Evolutionary conservation across 2,113 vertebrate species (phyloP).

Genomic region (Opisthocomus hoazin): DNA sequence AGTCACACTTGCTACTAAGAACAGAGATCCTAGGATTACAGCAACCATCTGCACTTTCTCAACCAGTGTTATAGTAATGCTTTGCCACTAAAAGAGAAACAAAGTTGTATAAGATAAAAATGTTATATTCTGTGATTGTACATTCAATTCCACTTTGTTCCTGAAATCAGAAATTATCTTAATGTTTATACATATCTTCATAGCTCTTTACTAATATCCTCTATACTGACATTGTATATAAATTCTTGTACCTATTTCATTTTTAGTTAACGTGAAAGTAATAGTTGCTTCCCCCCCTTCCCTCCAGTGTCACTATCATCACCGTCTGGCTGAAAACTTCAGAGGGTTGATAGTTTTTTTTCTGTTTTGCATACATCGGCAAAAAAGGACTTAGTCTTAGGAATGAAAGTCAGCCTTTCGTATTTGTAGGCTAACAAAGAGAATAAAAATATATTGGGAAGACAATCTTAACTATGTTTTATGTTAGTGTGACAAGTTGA

Average conservation of each 20-base stretch:
- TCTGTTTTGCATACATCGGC: neutral
- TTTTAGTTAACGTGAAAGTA: neutral
- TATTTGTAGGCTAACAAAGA: neutral
- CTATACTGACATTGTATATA: neutral
- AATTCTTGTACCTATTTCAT: neutral
- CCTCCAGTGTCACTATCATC: neutral
- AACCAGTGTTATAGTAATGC: conserved; percentile 95
- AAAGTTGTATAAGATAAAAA: conserved; percentile 70
- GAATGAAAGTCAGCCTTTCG: neutral
- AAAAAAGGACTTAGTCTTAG: neutral
- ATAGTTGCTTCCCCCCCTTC: neutral
- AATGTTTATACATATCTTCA: conserved; percentile 22
- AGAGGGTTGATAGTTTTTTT: neutral
- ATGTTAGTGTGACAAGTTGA: neutral
- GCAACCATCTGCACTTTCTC: conserved; percentile 97
- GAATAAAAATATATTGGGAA: neutral
- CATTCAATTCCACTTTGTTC: conserved; percentile 45
- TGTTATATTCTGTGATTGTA: conserved; percentile 39
- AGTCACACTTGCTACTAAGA: conserved; percentile 91
- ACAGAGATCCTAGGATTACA: conserved; percentile 93
- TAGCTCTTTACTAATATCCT: conserved; percentile 5
- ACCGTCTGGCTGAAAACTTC: neutral
- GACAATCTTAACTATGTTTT: neutral
- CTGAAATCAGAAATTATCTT: conserved; percentile 42
- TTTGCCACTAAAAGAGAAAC: conserved; percentile 89